phyloP scores from a whole-genome alignment of 2,888 invertebrate species.

The Neoascia interrupta region DNA sequence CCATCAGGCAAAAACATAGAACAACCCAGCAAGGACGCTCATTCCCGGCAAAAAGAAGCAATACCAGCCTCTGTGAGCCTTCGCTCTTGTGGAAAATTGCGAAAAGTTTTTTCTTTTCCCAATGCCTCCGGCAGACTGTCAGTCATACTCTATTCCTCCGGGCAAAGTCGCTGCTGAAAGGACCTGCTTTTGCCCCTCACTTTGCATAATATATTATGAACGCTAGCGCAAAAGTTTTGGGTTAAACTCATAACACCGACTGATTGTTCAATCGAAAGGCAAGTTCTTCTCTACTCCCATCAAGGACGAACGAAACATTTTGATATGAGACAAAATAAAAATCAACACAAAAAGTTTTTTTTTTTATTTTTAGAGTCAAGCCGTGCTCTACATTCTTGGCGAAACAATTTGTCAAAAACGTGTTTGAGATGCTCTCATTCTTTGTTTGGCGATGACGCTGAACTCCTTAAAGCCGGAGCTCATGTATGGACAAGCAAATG shows the following conservation, averaged over 20 bases:
- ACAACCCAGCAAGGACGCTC: not conserved
- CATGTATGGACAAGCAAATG: not conserved
- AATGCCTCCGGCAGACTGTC: conserved; percentile 40
- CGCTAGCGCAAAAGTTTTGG: conserved; percentile 34
- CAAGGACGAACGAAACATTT: conserved; percentile 26
- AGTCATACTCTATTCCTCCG: conserved; percentile 53
- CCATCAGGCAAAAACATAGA: conserved; percentile 9
- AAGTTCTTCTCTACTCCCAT: not conserved
- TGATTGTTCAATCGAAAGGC: conserved; percentile 51
- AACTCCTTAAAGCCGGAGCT: too few species aligned
- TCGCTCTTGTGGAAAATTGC: conserved; percentile 53
- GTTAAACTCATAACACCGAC: conserved; percentile 49
- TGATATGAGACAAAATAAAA: too few species aligned
- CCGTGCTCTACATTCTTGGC: not conserved
- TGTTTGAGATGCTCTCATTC: too few species aligned
- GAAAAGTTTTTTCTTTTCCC: conserved; percentile 32
- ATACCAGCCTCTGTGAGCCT: conserved; percentile 4
- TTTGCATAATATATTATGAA: conserved; percentile 4
- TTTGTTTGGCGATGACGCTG: too few species aligned
- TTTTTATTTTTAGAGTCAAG: conserved; percentile 9
- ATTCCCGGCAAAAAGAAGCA: too few species aligned
- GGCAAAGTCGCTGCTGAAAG: conserved; percentile 28
- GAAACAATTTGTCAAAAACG: too few species aligned
- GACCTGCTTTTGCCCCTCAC: not conserved
- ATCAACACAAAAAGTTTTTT: not conserved